Base-by-base conservation (phyloP, 2,888 invertebrate species). In the Carabus problematicus region DNA sequence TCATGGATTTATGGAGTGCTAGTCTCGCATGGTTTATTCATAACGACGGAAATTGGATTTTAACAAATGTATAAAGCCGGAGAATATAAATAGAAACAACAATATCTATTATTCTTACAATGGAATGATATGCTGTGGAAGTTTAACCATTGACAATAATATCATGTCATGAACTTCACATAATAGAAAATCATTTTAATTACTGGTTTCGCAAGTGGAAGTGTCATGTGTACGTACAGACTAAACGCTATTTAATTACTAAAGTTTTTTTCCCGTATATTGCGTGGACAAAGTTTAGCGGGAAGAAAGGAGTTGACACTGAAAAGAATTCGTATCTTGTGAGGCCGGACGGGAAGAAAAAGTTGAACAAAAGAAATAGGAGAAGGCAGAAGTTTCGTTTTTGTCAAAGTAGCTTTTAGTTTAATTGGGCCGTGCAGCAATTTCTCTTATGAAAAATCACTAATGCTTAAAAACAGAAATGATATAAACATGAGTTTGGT, bases 401-500 rank as follows among this genome's bases (percentile, higher is more conserved):
- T 56, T 56, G 56, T 56, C 56, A 56, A 56, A 56, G 39, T 56
- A 56, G 56, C 56, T 56, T 56, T 56, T 56, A 56, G 29, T 40
- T 29, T 56, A 39, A 56, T 56, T 29, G 56, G 39, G 19, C 9
- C 39, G 9, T 8, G 40, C 14, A 29, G 12, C 56, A 56, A 56
- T 39, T 39, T 56, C 3, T 18, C 8, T 52, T 52, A 52, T 18
- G 52, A 11, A 52, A 1, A 52, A 19, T 14, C 52, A 16, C 52
- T 9, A 18, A 52, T 52, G 9, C 19, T 16, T 52, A 16, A 16
- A 8, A 9, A 16, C 19, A 16, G 49, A 4, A 7, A 14, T 52
- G 18, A 52, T 14, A 16, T 12, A 52, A 52, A 52, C 14, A 52
- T 29, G 3, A 29, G 29, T 29, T 29, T 29, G 2, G 29, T 3